Conservation (phyloP, 1,140 invertebrate genomes). For the Branchinecta lindahli region DNA sequence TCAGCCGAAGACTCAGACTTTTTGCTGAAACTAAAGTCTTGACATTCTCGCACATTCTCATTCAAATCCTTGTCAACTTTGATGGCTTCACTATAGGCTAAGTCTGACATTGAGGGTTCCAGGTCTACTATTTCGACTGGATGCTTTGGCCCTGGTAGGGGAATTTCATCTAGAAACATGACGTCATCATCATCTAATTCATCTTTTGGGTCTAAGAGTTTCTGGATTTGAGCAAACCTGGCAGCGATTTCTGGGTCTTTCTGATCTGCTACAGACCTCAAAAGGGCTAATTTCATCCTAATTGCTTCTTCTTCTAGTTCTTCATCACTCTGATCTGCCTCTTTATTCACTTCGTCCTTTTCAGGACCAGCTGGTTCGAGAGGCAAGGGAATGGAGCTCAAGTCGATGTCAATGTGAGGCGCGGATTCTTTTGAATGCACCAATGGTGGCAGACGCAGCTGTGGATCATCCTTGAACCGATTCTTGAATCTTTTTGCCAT, state of each 20-base stretch:
- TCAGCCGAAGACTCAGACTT: too few relatives aligned
- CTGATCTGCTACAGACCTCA: neutral
- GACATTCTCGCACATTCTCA: too few relatives aligned
- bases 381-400: neutral
- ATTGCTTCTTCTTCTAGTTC: neutral
- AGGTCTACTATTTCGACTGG: too few relatives aligned
- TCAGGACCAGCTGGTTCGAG: neutral
- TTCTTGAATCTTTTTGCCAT: constrained; percentile 4
- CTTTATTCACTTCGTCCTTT: neutral
- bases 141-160: too few relatives aligned
- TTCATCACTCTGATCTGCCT: neutral
- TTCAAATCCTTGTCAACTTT: too few relatives aligned
- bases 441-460: too few relatives aligned
- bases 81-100: too few relatives aligned
- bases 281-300: neutral
- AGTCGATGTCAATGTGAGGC: neutral
- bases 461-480: neutral
- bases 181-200: neutral
- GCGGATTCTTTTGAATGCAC: too few relatives aligned
- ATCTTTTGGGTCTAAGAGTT: neutral
- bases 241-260: neutral
- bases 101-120: too few relatives aligned
- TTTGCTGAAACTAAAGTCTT: too few relatives aligned
- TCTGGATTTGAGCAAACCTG: neutral
- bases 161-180: too few relatives aligned